phyloP scores from a whole-genome alignment of 1,140 invertebrate species.

The Andrena cerasifolii region DNA sequence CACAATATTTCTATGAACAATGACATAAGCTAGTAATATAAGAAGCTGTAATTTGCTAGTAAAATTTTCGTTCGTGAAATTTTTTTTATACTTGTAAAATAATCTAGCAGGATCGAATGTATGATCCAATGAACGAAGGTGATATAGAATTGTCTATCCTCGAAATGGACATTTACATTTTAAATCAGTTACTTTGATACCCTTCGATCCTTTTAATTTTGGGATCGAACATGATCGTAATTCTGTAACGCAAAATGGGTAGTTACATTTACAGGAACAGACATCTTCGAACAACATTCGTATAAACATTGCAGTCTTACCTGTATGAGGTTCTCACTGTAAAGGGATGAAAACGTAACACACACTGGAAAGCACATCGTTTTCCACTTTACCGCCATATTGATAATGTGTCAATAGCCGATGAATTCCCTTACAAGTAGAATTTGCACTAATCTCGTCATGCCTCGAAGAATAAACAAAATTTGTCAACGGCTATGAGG shows the following conservation, averaged over 20 bases:
- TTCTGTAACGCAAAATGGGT: neutral
- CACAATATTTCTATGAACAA: neutral
- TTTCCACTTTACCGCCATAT: constrained; percentile 63
- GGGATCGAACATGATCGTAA: neutral
- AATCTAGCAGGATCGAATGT: neutral
- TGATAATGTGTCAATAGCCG: constrained; percentile 63
- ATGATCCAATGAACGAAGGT: neutral
- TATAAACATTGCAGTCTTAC: constrained; percentile 14
- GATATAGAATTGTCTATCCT: neutral
- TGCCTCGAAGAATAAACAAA: neutral
- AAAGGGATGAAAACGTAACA: constrained; percentile 40
- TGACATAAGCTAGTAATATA: neutral
- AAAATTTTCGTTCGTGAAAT: neutral
- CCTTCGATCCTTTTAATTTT: constrained; percentile 20
- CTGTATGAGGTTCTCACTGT: constrained; percentile 49
- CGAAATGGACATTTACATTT: constrained; percentile 14
- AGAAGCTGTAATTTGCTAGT: neutral
- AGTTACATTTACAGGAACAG: neutral
- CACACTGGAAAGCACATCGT: constrained; percentile 43
- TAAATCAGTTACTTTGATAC: constrained; percentile 17
- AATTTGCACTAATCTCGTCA: constrained; percentile 3
- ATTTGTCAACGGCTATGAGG: neutral
- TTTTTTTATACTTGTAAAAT: neutral
- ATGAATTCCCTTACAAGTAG: constrained; percentile 35
- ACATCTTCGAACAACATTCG: neutral